Evolutionary conservation across 2,888 invertebrate genomes (phyloP).

Genomic region (Metalampra italica): DNA sequence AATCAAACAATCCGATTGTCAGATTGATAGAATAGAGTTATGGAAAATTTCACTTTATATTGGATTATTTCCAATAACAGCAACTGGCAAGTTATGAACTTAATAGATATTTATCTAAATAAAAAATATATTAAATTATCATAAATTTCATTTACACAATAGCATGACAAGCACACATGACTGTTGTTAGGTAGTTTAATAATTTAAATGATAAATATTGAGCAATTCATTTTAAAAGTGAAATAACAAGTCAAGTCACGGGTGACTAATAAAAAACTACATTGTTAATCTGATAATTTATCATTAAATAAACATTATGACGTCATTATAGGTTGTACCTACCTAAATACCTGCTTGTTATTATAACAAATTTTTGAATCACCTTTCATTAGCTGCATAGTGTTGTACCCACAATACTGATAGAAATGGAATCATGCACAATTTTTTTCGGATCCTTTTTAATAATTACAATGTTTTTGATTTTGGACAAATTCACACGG

Average conservation of each 20-base stretch:
- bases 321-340: constrained; percentile 26
- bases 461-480: too few species aligned
- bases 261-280: constrained; percentile 18
- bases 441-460: too few species aligned
- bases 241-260: constrained; percentile 1
- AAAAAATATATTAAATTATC: background rate
- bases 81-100: too few species aligned
- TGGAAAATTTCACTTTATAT: too few species aligned
- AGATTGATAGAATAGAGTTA: too few species aligned
- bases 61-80: too few species aligned
- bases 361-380: constrained; percentile 17
- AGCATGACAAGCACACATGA: background rate
- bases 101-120: background rate
- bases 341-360: constrained; percentile 21
- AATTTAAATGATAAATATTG: background rate
- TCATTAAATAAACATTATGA: constrained; percentile 43
- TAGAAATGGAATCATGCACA: too few species aligned
- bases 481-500: too few species aligned
- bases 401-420: background rate
- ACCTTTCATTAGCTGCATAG: background rate
- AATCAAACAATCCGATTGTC: too few species aligned
- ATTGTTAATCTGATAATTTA: constrained; percentile 43
- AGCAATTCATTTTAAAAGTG: background rate
- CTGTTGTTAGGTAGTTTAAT: background rate
- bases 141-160: background rate